Conservation (phyloP, 2,113 vertebrate species). For the Pseudorectes ferrugineus region DNA sequence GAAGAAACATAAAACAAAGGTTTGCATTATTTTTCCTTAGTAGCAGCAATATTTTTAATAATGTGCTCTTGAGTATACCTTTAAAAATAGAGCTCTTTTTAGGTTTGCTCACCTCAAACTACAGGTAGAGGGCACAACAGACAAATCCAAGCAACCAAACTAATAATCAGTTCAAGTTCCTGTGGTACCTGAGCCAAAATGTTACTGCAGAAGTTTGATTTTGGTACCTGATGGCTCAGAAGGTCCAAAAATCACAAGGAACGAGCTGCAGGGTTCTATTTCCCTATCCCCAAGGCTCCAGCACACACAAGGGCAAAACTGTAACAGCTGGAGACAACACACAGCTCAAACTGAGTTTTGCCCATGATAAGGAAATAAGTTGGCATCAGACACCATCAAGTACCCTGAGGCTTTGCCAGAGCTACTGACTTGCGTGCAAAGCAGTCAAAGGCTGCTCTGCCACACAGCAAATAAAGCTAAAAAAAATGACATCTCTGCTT, state of each 20-base stretch:
- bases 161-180: background rate
- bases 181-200: background rate
- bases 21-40: background rate
- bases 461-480: background rate
- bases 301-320: background rate
- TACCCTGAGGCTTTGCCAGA: background rate
- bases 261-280: background rate
- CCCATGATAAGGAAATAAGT: background rate
- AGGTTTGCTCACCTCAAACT: background rate
- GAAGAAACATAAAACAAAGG: background rate
- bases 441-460: background rate
- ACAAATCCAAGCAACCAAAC: background rate
- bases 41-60: background rate
- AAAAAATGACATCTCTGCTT: background rate
- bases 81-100: background rate
- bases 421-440: background rate
- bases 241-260: background rate
- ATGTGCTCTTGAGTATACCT: background rate
- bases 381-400: background rate
- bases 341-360: background rate
- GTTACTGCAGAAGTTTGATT: background rate
- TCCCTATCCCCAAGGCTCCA: background rate
- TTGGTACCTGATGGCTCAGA: background rate
- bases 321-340: background rate
- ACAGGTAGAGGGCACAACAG: background rate